A percentile compares a stretch with the other conserved stretches of the same genome.
phyloP scores from a whole-genome alignment of 2,113 vertebrate species.

The Microtus richardsoni region DNA sequence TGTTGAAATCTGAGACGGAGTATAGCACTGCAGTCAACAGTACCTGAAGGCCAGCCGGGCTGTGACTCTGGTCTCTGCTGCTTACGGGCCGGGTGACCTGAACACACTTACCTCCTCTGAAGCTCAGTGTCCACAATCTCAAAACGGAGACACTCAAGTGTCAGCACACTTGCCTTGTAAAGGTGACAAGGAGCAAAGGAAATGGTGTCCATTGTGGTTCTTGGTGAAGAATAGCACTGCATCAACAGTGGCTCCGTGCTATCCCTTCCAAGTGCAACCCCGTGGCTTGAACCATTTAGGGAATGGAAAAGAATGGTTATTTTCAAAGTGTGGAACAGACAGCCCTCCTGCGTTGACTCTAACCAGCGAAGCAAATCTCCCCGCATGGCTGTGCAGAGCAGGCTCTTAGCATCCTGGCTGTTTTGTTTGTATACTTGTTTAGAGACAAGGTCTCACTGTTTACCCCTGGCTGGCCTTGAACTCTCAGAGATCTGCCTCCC shows the following conservation, averaged over 20 bases:
- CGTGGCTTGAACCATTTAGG: constrained; percentile 10
- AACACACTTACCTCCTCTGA: constrained; percentile 12
- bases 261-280: background rate
- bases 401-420: background rate
- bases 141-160: background rate
- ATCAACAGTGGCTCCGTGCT: background rate
- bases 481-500: background rate
- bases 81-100: background rate
- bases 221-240: background rate
- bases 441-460: background rate
- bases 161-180: constrained; percentile 2
- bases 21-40: background rate
- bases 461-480: background rate
- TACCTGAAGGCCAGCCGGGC: background rate
- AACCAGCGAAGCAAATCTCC: background rate
- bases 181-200: background rate
- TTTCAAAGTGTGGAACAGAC: background rate
- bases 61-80: constrained; percentile 26
- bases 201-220: background rate
- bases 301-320: background rate
- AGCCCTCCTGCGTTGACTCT: background rate
- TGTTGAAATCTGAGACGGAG: background rate
- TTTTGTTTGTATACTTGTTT: background rate
- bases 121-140: background rate
- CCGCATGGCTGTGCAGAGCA: background rate